Evolutionary conservation across 2,888 invertebrate genomes (phyloP), one percentile per base, ranked within the genome.

Genomic region (Lasius platythorax): DNA sequence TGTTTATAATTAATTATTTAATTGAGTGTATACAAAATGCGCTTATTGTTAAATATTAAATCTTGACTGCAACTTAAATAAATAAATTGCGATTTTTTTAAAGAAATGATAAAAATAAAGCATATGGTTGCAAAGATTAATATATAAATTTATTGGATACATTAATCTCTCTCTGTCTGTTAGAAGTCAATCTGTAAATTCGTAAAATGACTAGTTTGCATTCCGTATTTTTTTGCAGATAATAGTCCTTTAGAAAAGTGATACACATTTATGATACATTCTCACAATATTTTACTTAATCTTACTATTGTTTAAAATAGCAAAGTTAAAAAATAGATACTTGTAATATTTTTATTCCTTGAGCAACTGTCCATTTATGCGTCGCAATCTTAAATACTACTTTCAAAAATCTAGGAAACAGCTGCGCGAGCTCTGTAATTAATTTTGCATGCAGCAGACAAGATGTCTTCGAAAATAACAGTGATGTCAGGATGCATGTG

Each of bases 381-480:
- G 15, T 50, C 28, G n/a, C 2, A 56, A 56, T 43, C n/a, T 68
- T 15, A 23, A 30, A 70, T 28, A 11, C 18, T 11, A n/a, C 6
- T 30, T 78, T 70, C 9, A n/a, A 56, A 15, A 70, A 23, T 30
- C 12, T 30, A 28, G 43, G 43, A 56, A 9, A 3, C 11, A n/a
- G 2, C 53, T n/a, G n/a, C n/a, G n/a, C 18, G 28, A 78, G 12
- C 11, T 70, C 30, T 11, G 18, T 43, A 23, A 76, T 53, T 8
- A 50, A 53, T 33, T 70, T 9, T 11, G 56, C 33, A 33, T 72
- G 43, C 43, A 72, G 3, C 46, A 12, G 6, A 15, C 46, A 58
- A 79, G 43, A 58, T 28, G 9, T 72, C 18, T 81, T 37, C 1
- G 18, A 58, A 73, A 81, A 81, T 81, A 81, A 81, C 46, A 73